Conservation (phyloP, 2,113 vertebrate genomes). For the Erythrolamprus reginae region DNA sequence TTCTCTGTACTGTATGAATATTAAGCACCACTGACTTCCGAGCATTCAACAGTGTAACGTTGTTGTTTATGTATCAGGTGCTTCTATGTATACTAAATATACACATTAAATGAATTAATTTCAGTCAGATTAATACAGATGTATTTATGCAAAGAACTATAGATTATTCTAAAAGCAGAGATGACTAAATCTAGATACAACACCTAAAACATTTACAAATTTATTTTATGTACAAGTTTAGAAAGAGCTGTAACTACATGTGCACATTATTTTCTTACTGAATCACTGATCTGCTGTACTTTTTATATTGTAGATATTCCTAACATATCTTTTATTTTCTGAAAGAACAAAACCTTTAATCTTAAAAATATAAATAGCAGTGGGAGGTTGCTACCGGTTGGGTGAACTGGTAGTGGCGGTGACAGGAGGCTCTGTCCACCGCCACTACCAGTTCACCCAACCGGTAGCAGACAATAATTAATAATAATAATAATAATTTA, state of each 20-base stretch:
- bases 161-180: neutral
- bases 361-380: conserved; percentile 7
- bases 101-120: neutral
- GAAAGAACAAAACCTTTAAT: conserved; percentile 42
- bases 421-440: neutral
- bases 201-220: neutral
- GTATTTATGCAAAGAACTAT: neutral
- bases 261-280: conserved; percentile 24
- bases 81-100: neutral
- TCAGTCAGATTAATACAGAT: neutral
- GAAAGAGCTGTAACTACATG: conserved; percentile 4
- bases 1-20: neutral
- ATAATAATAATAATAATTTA: too few species aligned
- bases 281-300: conserved; percentile 28
- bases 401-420: too few species aligned
- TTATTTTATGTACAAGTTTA: neutral
- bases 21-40: neutral
- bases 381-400: too few species aligned
- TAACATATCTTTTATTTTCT: conserved; percentile 56
- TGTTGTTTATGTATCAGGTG: neutral
- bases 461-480: too few species aligned
- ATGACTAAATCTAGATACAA: neutral
- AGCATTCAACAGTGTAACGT: neutral
- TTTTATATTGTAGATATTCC: conserved; percentile 36
- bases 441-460: too few species aligned